Percentiles rank a stretch among this genome's conserved stretches.
phyloP scores from a whole-genome alignment of 1,140 invertebrate species.

The Drosophila pruinosa region DNA sequence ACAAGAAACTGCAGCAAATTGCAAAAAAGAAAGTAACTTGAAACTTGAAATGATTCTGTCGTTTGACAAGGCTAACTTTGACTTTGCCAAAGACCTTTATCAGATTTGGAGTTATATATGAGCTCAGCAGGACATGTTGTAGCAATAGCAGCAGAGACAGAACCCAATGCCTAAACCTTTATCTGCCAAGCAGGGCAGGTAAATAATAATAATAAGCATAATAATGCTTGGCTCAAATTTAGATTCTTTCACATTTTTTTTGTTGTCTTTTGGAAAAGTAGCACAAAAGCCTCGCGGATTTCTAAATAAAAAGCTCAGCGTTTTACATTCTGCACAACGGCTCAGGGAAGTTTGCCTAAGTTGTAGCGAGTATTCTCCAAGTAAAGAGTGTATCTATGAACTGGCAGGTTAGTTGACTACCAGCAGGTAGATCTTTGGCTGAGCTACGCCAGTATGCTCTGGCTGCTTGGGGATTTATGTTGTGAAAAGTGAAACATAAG shows the following conservation, averaged over 20 bases:
- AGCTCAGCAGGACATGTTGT: constrained; percentile 54
- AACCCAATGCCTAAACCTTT: constrained; percentile 54
- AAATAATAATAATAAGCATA: constrained; percentile 68
- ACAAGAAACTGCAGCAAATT: not conserved
- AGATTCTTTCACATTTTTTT: constrained; percentile 50
- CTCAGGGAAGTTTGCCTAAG: constrained; percentile 40
- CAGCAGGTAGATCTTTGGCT: constrained; percentile 5
- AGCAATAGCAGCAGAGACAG: not conserved
- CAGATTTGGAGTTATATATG: constrained; percentile 36
- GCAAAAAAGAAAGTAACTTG: not conserved
- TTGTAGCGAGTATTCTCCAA: constrained; percentile 14
- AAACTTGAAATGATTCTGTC: constrained; percentile 51
- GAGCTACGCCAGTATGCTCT: constrained; percentile 31
- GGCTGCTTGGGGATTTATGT: constrained; percentile 68
- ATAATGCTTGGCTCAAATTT: constrained; percentile 25
- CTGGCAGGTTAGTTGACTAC: constrained; percentile 16
- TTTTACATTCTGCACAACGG: constrained; percentile 34
- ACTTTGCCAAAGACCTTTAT: not conserved
- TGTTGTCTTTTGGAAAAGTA: constrained; percentile 1
- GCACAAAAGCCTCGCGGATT: constrained; percentile 32
- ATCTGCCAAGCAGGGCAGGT: constrained; percentile 31
- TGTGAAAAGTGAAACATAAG: constrained; percentile 80
- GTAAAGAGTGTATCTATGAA: constrained; percentile 10
- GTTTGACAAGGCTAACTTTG: constrained; percentile 29
- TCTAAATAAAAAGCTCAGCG: constrained; percentile 77